phyloP scores from a whole-genome alignment of 2,113 vertebrate genomes.

The Thryonomys swinderianus region DNA sequence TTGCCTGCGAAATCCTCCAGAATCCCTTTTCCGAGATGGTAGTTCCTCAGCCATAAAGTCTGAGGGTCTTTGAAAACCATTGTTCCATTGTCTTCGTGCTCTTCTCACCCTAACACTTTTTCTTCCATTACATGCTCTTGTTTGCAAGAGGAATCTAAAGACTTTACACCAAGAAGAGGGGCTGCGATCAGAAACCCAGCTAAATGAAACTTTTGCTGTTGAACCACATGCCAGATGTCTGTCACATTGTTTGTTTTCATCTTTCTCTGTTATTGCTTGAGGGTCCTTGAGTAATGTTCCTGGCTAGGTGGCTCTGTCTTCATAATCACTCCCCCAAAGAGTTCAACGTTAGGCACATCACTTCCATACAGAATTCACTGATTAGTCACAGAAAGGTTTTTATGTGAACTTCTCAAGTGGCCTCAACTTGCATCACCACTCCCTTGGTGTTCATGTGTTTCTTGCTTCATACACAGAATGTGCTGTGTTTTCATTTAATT shows the following conservation, averaged over 20 bases:
- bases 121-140: neutral
- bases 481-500: neutral
- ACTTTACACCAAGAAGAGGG: neutral
- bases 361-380: neutral
- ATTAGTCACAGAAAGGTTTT: neutral
- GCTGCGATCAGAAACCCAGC: neutral
- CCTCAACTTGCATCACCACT: neutral
- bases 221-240: neutral
- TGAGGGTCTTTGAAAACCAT: neutral
- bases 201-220: neutral
- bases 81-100: neutral
- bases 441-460: neutral
- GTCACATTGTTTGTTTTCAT: neutral
- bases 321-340: neutral
- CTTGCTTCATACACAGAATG: neutral
- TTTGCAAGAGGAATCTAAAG: neutral
- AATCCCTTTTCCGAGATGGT: neutral
- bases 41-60: neutral
- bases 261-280: neutral
- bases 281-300: neutral
- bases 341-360: neutral
- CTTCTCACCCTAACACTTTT: neutral
- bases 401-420: neutral
- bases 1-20: neutral
- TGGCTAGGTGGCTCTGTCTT: neutral